phyloP scores from a whole-genome alignment of 2,888 invertebrate genomes.

The Drosophila neutralis region DNA sequence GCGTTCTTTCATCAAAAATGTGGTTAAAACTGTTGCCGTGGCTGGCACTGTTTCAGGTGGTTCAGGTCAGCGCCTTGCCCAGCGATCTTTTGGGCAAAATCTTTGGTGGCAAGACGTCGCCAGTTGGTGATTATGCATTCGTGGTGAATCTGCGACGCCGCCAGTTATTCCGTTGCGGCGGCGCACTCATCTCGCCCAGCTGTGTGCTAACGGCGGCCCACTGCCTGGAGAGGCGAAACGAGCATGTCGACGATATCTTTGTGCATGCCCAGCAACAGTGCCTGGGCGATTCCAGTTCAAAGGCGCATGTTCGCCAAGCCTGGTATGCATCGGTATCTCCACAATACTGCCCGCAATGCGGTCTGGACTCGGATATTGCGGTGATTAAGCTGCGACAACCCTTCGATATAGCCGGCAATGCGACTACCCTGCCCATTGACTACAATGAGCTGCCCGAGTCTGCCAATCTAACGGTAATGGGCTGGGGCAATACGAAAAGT shows the following conservation, averaged over 20 bases:
- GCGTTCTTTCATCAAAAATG: slow-evolving; percentile 16
- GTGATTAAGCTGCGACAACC: slow-evolving; percentile 45
- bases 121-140: slow-evolving; percentile 45
- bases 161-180: slow-evolving; percentile 45
- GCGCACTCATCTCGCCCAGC: slow-evolving; percentile 52
- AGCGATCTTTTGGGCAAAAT: slow-evolving; percentile 31
- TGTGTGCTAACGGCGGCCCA: slow-evolving; percentile 72
- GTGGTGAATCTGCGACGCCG: slow-evolving; percentile 55
- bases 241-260: slow-evolving; percentile 33
- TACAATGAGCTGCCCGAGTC: slow-evolving; percentile 36
- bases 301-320: slow-evolving; percentile 40
- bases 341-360: background rate
- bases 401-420: slow-evolving; percentile 36
- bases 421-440: slow-evolving; percentile 33
- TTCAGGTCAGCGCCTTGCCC: background rate
- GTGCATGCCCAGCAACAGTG: slow-evolving; percentile 58
- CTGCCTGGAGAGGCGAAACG: slow-evolving; percentile 45
- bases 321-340: slow-evolving; percentile 22
- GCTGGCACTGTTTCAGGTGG: slow-evolving; percentile 22
- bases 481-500: slow-evolving; percentile 61
- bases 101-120: slow-evolving; percentile 36
- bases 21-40: slow-evolving; percentile 12
- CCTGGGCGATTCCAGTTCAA: slow-evolving; percentile 12
- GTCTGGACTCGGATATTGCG: slow-evolving; percentile 48
- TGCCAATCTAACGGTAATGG: slow-evolving; percentile 54